Percentiles rank a stretch among this genome's conserved stretches.
phyloP scores from a whole-genome alignment of 2,113 vertebrate species.

The Lota lota region DNA sequence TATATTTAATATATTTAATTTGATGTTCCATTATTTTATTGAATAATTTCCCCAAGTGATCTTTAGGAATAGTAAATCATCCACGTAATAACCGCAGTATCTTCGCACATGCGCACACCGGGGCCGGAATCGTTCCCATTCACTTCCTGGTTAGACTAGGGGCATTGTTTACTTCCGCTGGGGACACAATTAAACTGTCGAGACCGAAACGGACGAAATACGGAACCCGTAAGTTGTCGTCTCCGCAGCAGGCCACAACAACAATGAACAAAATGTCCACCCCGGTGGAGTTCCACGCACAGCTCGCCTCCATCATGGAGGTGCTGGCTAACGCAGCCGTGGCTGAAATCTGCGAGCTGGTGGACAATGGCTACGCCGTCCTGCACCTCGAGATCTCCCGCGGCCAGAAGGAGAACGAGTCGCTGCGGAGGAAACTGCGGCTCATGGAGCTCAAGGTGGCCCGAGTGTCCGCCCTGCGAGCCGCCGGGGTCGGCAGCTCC shows the following conservation, averaged over 20 bases:
- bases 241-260: too few relatives aligned
- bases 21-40: too few relatives aligned
- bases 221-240: too few relatives aligned
- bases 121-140: too few relatives aligned
- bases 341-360: constrained; percentile 58
- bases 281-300: constrained; percentile 48
- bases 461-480: constrained; percentile 20
- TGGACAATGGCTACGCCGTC: constrained; percentile 53
- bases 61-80: too few relatives aligned
- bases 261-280: constrained; percentile 48
- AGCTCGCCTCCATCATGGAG: constrained; percentile 61
- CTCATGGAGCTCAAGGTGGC: constrained; percentile 51
- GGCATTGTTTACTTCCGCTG: background rate
- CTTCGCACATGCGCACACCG: too few relatives aligned
- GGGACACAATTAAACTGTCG: background rate
- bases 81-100: too few relatives aligned
- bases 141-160: constrained; percentile 2
- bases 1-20: too few relatives aligned
- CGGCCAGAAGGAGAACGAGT: constrained; percentile 56
- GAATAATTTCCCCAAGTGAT: too few relatives aligned
- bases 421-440: constrained; percentile 45
- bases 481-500: constrained; percentile 12
- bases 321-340: constrained; percentile 55
- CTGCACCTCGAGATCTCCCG: constrained; percentile 52
- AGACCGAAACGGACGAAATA: too few relatives aligned